Evolutionary conservation across 1,140 invertebrate genomes (phyloP).

Genomic region (Maconellicoccus hirsutus): DNA sequence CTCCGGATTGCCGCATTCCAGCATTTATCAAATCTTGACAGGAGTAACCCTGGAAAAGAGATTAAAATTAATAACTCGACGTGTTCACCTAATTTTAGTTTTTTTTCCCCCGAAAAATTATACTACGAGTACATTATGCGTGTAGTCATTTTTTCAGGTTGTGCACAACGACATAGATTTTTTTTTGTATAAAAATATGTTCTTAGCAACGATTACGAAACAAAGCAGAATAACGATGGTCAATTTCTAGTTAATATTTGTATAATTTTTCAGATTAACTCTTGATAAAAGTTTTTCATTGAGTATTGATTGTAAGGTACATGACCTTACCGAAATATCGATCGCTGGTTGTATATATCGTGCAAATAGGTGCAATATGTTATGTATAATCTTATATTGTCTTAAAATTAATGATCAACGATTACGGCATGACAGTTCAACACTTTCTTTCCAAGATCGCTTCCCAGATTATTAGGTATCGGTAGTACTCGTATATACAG

Average conservation of each 20-base stretch:
- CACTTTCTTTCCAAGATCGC: not conserved
- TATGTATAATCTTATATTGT: not conserved
- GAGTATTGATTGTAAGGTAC: no score
- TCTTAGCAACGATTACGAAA: not conserved
- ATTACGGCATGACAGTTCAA: not conserved
- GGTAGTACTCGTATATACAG: not conserved
- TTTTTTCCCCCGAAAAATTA: no score
- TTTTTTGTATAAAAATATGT: not conserved
- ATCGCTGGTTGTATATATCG: no score
- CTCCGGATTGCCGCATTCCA: slow-evolving; percentile 72
- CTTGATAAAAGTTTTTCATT: no score
- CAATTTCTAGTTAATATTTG: not conserved
- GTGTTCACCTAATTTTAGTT: no score
- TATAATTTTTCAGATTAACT: not conserved
- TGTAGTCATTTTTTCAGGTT: no score
- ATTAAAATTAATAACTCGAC: slow-evolving; percentile 10
- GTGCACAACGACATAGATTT: no score
- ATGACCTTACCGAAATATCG: no score
- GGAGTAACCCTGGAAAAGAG: slow-evolving; percentile 59
- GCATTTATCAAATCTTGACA: slow-evolving; percentile 71
- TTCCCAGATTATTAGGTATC: not conserved
- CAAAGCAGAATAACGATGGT: not conserved
- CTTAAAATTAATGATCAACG: slow-evolving; percentile 15
- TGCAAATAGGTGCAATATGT: no score
- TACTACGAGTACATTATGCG: no score